Evolutionary conservation across 1,140 invertebrate species (phyloP).

Genomic region (Galendromus occidentalis): DNA sequence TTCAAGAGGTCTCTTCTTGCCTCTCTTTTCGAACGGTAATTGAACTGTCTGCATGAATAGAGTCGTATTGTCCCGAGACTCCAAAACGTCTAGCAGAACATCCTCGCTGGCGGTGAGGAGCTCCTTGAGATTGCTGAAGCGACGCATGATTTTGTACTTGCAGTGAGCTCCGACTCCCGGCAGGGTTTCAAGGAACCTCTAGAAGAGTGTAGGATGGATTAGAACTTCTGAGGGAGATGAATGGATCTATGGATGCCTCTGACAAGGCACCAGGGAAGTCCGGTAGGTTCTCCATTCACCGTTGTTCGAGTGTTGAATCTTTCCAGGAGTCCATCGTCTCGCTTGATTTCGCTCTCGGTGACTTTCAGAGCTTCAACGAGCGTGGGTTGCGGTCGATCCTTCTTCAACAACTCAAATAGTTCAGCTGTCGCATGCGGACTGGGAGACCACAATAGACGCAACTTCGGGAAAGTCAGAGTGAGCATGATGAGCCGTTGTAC

Average conservation of each 20-base stretch:
- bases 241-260: too few species aligned
- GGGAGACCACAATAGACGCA: constrained; percentile 83
- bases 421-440: constrained; percentile 84
- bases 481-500: constrained; percentile 46
- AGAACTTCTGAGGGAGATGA: too few species aligned
- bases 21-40: background rate
- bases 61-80: background rate
- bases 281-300: background rate
- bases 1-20: background rate
- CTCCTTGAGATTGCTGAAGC: background rate
- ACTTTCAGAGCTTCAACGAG: constrained; percentile 17
- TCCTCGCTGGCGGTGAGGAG: background rate
- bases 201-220: background rate
- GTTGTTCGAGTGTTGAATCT: background rate
- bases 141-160: background rate
- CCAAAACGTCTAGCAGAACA: background rate
- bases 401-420: constrained; percentile 56
- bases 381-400: constrained; percentile 22
- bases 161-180: background rate
- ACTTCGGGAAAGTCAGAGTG: constrained; percentile 76
- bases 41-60: background rate
- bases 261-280: background rate
- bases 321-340: background rate
- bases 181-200: constrained; percentile 5
- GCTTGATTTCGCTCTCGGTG: constrained; percentile 10